Base-by-base conservation (phyloP, 2,888 invertebrate genomes). In the Oligia strigilis region DNA sequence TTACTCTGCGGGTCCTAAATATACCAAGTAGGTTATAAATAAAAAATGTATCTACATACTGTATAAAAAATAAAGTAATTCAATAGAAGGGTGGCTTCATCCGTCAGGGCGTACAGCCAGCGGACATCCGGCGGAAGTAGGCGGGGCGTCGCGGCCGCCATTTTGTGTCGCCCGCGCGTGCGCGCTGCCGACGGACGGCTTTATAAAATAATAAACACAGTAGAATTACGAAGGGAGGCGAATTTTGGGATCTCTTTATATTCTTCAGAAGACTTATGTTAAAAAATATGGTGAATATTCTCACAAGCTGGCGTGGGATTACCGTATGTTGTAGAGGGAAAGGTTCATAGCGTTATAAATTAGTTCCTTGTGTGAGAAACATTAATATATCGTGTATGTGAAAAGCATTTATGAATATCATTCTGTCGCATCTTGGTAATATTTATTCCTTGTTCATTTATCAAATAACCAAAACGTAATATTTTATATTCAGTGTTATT, bases 41-140 rank as follows among this genome's bases (percentile, higher is more conserved):
- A 71, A 75, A 72, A 75, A 66, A 72, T 64, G 62, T 72, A 77
- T 62, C 77, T 80, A 86, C 77, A 71, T 70, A 52, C 43, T 69
- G 43, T 75, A 75, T 81, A 58, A 82, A 87, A 84, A 88, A 82
- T 85, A 85, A 85, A 81, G 60, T 81, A 85, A 89, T 87, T 84
- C 76, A 91, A 83, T 81, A 79, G 80, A 86, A 87, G 89, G 90
- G 92, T 91, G 91, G 92, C 88, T 90, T 88, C 86, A 83, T 86
- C 84, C 85, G 80, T 82, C 77, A 88, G 89, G 90, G 90, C 81
- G 89, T 77, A 73, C 72, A 82, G 82, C 81, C 82, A 86, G 89
- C 93, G 95, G 95, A 96, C 92, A 90, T 96, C 96, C 96, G 96
- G 92, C 96, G 96, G 96, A 96, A 95, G 93, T 92, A 91, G 96